A percentile compares a stretch with the other conserved stretches of the same genome.
Conservation (phyloP, 2,888 invertebrate genomes). For the Caenorhabditis doughertyi region DNA sequence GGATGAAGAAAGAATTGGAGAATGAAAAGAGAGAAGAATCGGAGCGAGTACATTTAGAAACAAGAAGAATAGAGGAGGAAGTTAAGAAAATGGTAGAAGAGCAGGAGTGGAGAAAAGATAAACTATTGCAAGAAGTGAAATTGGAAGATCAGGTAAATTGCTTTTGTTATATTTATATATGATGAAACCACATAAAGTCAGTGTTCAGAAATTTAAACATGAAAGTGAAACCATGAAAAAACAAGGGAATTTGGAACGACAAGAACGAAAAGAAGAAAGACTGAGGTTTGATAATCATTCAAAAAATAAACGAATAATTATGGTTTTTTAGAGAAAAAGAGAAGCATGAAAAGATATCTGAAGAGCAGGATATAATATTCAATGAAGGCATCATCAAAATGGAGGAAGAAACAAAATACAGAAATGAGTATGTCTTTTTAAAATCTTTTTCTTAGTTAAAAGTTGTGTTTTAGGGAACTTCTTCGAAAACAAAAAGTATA, state of each 20-base stretch:
- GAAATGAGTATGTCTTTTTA: not conserved
- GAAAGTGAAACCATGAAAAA: not conserved
- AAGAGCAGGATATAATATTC: not conserved
- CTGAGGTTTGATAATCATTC: not conserved
- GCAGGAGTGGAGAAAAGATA: too few species aligned
- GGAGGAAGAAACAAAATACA: not conserved
- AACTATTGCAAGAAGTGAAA: too few species aligned
- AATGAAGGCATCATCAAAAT: not conserved
- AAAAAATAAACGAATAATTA: not conserved
- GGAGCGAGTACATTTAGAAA: too few species aligned
- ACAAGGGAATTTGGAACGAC: not conserved
- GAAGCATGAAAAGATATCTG: not conserved
- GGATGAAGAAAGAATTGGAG: too few species aligned
- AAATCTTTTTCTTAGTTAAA: too few species aligned
- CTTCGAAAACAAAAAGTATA: not conserved
- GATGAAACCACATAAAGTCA: too few species aligned
- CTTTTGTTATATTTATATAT: too few species aligned
- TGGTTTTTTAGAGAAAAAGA: slow-evolving; percentile 1
- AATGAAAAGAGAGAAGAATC: too few species aligned
- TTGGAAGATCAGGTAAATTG: too few species aligned
- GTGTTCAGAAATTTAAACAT: too few species aligned
- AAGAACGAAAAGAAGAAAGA: not conserved
- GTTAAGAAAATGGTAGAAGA: too few species aligned
- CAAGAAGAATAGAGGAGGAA: too few species aligned
- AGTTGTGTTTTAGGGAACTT: slow-evolving; percentile 12